phyloP scores from a whole-genome alignment of 2,888 invertebrate species.

The Tortrix viridana region DNA sequence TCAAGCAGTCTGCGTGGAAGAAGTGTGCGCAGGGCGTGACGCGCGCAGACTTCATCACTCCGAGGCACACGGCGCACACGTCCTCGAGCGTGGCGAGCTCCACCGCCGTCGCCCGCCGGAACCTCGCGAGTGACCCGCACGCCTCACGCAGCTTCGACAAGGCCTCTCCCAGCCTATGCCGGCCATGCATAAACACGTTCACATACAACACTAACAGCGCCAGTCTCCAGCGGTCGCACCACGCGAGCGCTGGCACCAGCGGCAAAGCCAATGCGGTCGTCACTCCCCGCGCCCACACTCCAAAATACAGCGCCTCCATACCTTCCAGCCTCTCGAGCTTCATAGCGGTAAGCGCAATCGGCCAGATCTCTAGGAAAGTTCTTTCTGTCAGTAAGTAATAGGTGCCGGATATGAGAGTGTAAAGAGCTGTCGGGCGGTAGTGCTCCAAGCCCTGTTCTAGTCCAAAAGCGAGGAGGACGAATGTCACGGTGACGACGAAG shows the following conservation, averaged over 20 bases:
- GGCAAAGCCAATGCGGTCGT: constrained; percentile 84
- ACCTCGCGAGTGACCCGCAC: constrained; percentile 84
- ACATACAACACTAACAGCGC: constrained; percentile 85
- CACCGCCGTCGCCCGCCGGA: constrained; percentile 86
- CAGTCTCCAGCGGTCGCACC: constrained; percentile 84
- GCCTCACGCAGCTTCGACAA: constrained; percentile 83
- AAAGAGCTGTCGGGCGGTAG: constrained; percentile 87
- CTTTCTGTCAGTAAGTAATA: constrained; percentile 90
- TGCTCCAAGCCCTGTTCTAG: constrained; percentile 90
- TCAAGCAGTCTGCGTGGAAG: constrained; percentile 91
- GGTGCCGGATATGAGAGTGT: constrained; percentile 86
- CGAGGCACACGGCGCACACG: constrained; percentile 91
- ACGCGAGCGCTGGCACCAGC: constrained; percentile 82
- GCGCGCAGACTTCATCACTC: constrained; percentile 87
- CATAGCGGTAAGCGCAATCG: constrained; percentile 82
- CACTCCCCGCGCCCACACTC: constrained; percentile 85
- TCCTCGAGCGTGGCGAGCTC: constrained; percentile 89
- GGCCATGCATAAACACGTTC: constrained; percentile 86
- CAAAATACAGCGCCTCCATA: constrained; percentile 88
- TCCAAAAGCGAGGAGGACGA: constrained; percentile 89
- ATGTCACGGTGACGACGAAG: constrained; percentile 90
- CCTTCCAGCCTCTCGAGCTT: constrained; percentile 87
- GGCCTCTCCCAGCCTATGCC: constrained; percentile 85
- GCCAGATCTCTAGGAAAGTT: constrained; percentile 87
- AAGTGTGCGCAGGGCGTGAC: constrained; percentile 92